Percentiles rank a stretch among this genome's conserved stretches.
Conservation (phyloP, 2,888 invertebrate species). For the Leucania comma region DNA sequence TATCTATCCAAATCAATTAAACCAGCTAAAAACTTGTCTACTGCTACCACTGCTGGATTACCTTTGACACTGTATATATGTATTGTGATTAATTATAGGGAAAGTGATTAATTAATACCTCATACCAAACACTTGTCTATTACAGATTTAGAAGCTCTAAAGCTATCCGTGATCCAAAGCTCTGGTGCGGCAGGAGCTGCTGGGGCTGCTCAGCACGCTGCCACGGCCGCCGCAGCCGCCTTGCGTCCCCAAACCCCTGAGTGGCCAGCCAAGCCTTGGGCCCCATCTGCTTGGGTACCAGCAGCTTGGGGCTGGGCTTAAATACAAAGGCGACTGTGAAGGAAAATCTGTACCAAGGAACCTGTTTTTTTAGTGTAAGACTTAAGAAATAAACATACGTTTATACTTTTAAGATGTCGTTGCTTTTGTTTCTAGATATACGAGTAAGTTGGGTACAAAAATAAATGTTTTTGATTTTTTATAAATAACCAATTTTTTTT, state of each 20-base stretch:
- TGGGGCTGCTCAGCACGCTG: constrained; percentile 90
- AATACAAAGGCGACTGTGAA: constrained; percentile 6
- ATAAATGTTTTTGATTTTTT: constrained; percentile 20
- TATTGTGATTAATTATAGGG: too few species aligned
- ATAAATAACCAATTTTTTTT: not conserved
- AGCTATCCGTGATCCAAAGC: constrained; percentile 91
- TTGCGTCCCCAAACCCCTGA: constrained; percentile 80
- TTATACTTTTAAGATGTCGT: constrained; percentile 9
- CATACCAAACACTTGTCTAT: constrained; percentile 3
- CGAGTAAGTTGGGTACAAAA: not conserved
- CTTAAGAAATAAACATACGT: not conserved
- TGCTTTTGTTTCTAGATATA: not conserved
- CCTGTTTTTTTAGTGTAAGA: constrained; percentile 1
- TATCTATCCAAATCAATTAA: constrained; percentile 60
- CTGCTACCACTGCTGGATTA: not conserved
- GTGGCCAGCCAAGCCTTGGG: constrained; percentile 73
- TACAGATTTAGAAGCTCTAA: constrained; percentile 90
- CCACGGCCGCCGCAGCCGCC: constrained; percentile 91
- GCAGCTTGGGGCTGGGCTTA: constrained; percentile 82
- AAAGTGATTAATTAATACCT: too few species aligned
- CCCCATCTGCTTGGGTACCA: constrained; percentile 69
- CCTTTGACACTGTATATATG: too few species aligned
- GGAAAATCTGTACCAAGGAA: constrained; percentile 8
- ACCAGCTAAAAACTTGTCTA: not conserved
- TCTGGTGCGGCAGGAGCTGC: constrained; percentile 90